These are phyloP conservation scores for Idris sp. DNA, from an alignment of 1,140 invertebrate species.

Conservation along the genomic window DNA sequence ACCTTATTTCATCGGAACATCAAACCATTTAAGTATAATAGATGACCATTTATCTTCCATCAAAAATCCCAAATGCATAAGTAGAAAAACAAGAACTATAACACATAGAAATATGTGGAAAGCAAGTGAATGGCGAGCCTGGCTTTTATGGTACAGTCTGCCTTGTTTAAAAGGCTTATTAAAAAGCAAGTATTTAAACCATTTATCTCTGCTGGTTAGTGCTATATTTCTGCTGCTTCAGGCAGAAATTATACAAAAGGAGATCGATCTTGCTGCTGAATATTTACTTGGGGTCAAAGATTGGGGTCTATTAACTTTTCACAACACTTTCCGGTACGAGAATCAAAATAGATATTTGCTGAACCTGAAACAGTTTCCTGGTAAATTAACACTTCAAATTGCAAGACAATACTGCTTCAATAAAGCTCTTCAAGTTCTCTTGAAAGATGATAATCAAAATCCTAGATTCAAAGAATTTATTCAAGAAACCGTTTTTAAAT, in stretches of 20 bases:
- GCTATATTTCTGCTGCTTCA: constrained; percentile 13
- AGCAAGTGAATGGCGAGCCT: constrained; percentile 48
- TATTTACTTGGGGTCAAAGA: not conserved
- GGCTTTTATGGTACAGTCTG: constrained; percentile 17
- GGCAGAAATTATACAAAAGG: not conserved
- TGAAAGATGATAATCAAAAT: not conserved
- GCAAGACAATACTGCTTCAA: constrained; percentile 13
- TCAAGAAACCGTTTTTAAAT: too few species aligned
- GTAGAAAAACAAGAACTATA: constrained; percentile 25
- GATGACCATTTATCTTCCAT: constrained; percentile 13
- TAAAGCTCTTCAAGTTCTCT: constrained; percentile 4
- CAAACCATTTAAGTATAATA: constrained; percentile 4
- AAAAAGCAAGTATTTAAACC: constrained; percentile 23
- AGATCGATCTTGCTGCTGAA: constrained; percentile 1
- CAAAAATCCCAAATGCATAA: constrained; percentile 39
- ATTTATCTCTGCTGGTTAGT: constrained; percentile 22
- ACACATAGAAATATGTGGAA: constrained; percentile 36
- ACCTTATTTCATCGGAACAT: constrained; percentile 27
- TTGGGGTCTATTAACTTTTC: not conserved
- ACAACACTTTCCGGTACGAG: constrained; percentile 15
- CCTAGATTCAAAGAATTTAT: too few species aligned
- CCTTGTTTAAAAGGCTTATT: too few species aligned
- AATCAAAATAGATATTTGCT: constrained; percentile 14
- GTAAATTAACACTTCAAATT: constrained; percentile 19
- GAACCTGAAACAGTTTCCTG: constrained; percentile 10